Percentiles rank a stretch among this genome's conserved stretches.
Evolutionary conservation across 2,797 vertebrate species (phyloP).

Genomic region (Acanthurus tractus): DNA sequence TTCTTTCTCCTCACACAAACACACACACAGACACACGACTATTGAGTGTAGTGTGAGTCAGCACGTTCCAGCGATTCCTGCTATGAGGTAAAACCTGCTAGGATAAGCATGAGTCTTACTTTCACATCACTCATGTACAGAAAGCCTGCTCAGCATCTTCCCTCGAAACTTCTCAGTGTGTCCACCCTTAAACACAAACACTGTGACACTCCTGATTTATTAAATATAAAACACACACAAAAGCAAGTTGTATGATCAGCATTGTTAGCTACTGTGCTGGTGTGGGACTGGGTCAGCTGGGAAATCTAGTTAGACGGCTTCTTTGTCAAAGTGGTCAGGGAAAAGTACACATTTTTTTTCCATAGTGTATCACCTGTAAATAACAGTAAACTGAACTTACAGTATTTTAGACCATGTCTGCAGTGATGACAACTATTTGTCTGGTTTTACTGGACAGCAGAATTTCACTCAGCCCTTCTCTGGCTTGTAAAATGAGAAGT

Average conservation of each 20-base stretch:
- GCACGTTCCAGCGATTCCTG: conserved; percentile 49
- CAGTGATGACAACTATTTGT: not conserved
- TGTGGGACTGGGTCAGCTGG: not conserved
- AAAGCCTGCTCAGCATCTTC: conserved; percentile 22
- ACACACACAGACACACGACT: not conserved
- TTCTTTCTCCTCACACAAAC: not conserved
- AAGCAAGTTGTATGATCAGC: conserved; percentile 13
- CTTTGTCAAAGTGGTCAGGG: not conserved
- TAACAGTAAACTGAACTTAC: not conserved
- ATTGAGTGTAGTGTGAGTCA: conserved; percentile 37
- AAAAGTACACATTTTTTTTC: not conserved
- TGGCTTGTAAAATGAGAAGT: not conserved
- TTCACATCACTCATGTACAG: conserved; percentile 15
- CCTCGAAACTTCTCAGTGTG: conserved; percentile 15
- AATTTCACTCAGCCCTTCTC: not conserved
- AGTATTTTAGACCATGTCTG: not conserved
- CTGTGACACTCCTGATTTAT: conserved; percentile 10
- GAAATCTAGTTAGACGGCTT: not conserved
- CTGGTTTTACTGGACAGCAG: not conserved
- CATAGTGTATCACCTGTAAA: not conserved
- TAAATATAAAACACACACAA: not conserved
- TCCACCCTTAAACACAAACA: conserved; percentile 32
- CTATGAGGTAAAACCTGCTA: conserved; percentile 33
- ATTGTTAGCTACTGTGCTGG: not conserved
- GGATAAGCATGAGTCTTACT: conserved; percentile 14